Percentiles rank a stretch among this genome's conserved stretches.
phyloP scores from a whole-genome alignment of 2,888 invertebrate genomes.

The Bhutanitis thaidina region DNA sequence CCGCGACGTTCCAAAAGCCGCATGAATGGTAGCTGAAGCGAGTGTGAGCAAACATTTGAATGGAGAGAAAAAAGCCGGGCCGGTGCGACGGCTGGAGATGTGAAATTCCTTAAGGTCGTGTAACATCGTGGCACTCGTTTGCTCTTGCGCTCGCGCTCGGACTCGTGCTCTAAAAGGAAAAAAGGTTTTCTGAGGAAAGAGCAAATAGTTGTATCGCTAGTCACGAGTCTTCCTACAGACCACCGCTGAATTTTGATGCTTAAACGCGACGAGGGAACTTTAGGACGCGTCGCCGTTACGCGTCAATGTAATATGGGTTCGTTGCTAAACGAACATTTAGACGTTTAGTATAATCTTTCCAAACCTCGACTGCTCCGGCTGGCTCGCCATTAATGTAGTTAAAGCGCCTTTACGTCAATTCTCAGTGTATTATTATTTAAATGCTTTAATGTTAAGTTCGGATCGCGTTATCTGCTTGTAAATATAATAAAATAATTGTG shows the following conservation, averaged over 20 bases:
- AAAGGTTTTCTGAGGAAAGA: slow-evolving; percentile 71
- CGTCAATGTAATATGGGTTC: slow-evolving; percentile 23
- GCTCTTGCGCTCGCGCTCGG: slow-evolving; percentile 64
- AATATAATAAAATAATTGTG: slow-evolving; percentile 67
- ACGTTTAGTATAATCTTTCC: slow-evolving; percentile 26
- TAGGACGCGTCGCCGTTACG: slow-evolving; percentile 16
- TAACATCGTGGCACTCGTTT: slow-evolving; percentile 69
- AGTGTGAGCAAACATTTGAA: slow-evolving; percentile 70
- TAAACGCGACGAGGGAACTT: slow-evolving; percentile 25
- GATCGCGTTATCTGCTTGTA: slow-evolving; percentile 77
- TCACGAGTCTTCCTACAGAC: slow-evolving; percentile 71
- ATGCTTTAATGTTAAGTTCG: slow-evolving; percentile 73
- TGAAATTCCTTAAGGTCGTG: slow-evolving; percentile 78
- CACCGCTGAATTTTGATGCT: slow-evolving; percentile 55
- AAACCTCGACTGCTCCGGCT: slow-evolving; percentile 54
- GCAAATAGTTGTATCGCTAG: slow-evolving; percentile 64
- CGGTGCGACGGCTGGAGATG: slow-evolving; percentile 64
- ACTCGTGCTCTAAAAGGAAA: slow-evolving; percentile 76
- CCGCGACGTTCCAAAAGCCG: slow-evolving; percentile 54
- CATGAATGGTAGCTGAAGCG: slow-evolving; percentile 72
- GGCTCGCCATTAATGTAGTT: slow-evolving; percentile 70
- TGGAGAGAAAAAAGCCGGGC: slow-evolving; percentile 60
- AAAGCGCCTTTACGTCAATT: slow-evolving; percentile 77
- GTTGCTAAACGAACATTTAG: slow-evolving; percentile 21
- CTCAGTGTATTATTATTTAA: slow-evolving; percentile 80